Base-by-base conservation (phyloP, 2,888 invertebrate species). In the Nebria salina region DNA sequence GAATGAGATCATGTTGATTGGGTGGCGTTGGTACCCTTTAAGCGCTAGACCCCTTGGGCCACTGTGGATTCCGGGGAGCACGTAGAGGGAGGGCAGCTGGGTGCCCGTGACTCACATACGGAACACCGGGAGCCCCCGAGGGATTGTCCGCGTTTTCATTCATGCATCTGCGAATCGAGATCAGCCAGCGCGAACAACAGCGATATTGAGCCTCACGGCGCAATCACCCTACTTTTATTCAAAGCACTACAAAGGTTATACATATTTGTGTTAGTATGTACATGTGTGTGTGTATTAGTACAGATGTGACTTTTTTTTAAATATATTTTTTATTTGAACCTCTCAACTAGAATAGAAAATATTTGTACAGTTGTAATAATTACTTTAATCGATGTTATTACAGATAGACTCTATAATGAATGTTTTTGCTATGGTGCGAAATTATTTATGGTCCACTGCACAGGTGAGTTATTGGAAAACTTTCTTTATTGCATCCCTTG, bases 311-410 rank as follows among this genome's bases (percentile, higher is more conserved):
- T 73, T 41, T 15, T 41, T 41, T 73, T 73, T 43, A 73, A 43
- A 43, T 25, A 43, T 11, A 73, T 41, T 15, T 43, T 73, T 7
- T 54, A 43, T 73, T 73, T 80, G 34, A 76, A 65, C 66, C 34
- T 65, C 9, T 76, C 68, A 70, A 72, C 75, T 80, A 75, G 43
- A 68, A 80, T 65, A n/a, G 66, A 80, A 75, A 80, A 80, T 80
- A 75, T 80, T 80, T 80, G 80, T 75, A 15, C 75, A 80, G 80
- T 75, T 80, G 80, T 80, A 75, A 80, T 80, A 80, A 80, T 80
- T 80, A 80, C 75, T 80, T 72, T 66, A 79, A 79, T 79, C 78
- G 73, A 64, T 73, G 65, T 20, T 70, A 15, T 8, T 25, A 9
- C 43, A 77, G 43, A 70, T 26, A 77, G 54, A 70, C 64, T 34